Evolutionary conservation across 92 coral and sea anemone genomes (phyloP), one percentile per base, ranked within the genome.

Genomic region (Montipora capitata): DNA sequence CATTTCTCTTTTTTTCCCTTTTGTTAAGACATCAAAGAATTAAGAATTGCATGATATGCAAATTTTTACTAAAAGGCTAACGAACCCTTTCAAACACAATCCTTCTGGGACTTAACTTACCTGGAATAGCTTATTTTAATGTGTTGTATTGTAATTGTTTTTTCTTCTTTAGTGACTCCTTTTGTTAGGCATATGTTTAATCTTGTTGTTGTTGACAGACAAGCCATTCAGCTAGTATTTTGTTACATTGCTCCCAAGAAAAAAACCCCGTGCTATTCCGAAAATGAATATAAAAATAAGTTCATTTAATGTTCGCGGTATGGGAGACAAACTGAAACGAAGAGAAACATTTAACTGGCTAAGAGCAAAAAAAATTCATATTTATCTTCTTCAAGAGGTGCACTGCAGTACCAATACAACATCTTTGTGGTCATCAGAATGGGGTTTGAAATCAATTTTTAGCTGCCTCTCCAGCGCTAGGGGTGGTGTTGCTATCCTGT

Each of bases 221-320:
- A 56, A 56, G 62, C 4, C 62, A 56, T 56, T 56, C 13, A 56
- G 13, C 62, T 56, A 45, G 51, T 45, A 45, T 45, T 45, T 45
- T 45, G 51, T 45, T 45, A 45, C 51, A 45, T 8, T 45, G 9
- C 51, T 45, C 51, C 51, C 51, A 45, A 45, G 2, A 45, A 45
- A 45, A 45, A 45, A 45, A 45, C 0, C 51, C 51, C 51, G 7
- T 45, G 2, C 51, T 45, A 45, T 56, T 56, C 13, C 62, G 17
- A 56, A 56, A 56, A 56, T 56, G 62, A 72, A 72, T 54, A 42
- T 41, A 18, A 72, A 45, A 72, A 72, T 72, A 15, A 42, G 78
- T 72, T 72, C 78, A 42, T 54, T 72, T 17, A 72, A 72, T 72
- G 78, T 72, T 15, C 78, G 78, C 20, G 52, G n/a, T 40, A 45